Conservation (phyloP, 2,113 vertebrate genomes). For the Notothenia rossii region DNA sequence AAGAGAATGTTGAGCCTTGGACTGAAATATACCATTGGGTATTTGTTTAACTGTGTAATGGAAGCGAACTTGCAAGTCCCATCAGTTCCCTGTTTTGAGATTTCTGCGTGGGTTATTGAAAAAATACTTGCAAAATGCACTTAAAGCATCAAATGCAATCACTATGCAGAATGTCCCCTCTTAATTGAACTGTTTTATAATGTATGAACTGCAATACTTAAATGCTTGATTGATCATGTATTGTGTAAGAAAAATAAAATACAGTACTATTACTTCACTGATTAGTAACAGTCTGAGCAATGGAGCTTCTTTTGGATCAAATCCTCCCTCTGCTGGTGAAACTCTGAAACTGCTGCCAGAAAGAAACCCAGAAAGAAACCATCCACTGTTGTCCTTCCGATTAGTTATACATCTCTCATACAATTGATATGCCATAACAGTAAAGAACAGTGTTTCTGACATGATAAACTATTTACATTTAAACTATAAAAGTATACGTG, state of each 20-base stretch:
- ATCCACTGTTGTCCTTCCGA: not conserved
- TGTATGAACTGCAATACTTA: not conserved
- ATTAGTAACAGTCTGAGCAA: not conserved
- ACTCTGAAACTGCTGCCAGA: slow-evolving; percentile 9
- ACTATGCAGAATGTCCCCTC: not conserved
- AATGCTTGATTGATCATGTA: not conserved
- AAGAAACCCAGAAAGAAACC: not conserved
- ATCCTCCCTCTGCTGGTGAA: slow-evolving; percentile 70
- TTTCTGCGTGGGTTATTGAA: not conserved
- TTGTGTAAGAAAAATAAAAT: not conserved
- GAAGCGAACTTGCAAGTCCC: not conserved
- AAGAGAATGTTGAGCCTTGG: not conserved
- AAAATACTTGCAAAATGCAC: not conserved
- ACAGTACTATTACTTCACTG: too few relatives aligned
- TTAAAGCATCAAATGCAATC: not conserved
- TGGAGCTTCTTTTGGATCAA: slow-evolving; percentile 41
- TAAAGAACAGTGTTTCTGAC: not conserved
- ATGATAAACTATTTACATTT: too few relatives aligned
- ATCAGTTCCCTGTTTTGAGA: not conserved
- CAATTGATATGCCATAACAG: not conserved
- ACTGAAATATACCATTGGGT: not conserved
- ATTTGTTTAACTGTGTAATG: slow-evolving; percentile 2
- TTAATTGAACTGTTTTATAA: not conserved
- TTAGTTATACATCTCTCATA: not conserved
- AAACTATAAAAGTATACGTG: not conserved